phyloP scores from a whole-genome alignment of 2,113 vertebrate genomes.

The Pollimyrus isidori region DNA sequence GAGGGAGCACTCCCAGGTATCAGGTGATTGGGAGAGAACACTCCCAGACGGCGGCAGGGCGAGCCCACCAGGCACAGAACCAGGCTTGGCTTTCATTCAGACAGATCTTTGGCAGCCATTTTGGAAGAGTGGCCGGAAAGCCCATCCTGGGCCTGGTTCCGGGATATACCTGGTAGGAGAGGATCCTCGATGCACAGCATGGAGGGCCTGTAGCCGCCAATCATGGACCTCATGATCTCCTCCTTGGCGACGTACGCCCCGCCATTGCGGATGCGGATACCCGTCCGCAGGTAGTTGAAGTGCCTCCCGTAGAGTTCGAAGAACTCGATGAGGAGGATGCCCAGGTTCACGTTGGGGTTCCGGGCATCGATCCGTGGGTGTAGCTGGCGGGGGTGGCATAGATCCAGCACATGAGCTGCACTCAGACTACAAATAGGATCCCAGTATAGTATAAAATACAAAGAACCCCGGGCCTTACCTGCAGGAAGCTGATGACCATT shows the following conservation, averaged over 20 bases:
- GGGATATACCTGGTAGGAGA: conserved; percentile 73
- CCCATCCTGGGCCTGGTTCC: background rate
- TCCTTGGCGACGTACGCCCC: conserved; percentile 95
- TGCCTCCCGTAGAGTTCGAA: conserved; percentile 96
- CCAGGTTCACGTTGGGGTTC: conserved; percentile 83
- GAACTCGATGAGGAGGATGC: conserved; percentile 96
- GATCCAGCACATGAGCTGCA: background rate
- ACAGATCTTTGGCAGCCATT: background rate
- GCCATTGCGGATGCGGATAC: conserved; percentile 91
- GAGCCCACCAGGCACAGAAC: background rate
- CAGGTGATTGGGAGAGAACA: no score
- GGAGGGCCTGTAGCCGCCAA: conserved; percentile 87
- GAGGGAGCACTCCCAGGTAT: background rate
- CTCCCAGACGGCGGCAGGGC: background rate
- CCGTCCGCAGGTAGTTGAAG: conserved; percentile 98
- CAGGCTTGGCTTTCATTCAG: background rate
- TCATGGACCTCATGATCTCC: conserved; percentile 90
- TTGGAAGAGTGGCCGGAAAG: background rate
- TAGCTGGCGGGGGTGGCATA: conserved; percentile 56
- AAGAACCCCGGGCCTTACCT: conserved; percentile 44
- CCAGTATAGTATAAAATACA: background rate
- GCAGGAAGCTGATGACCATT: conserved; percentile 74
- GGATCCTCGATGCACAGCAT: conserved; percentile 98
- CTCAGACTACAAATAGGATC: background rate
- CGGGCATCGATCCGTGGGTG: conserved; percentile 91